phyloP scores from a whole-genome alignment of 1,140 invertebrate species.

The Drosophila punjabiensis region DNA sequence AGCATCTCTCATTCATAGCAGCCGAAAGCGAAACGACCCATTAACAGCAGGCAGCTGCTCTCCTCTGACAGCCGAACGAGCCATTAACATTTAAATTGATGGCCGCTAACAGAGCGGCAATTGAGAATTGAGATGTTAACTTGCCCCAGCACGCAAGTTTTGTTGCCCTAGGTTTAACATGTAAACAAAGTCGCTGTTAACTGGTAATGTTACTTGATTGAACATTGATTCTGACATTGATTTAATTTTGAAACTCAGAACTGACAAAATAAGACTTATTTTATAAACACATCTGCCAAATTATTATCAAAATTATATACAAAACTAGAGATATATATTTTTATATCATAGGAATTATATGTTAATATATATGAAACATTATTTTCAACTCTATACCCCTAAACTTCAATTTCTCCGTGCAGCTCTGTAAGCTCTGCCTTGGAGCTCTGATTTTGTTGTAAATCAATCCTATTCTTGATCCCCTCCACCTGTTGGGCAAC shows the following conservation, averaged over 20 bases:
- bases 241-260: too few species aligned
- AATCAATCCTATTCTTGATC: not conserved
- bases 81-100: conserved; percentile 76
- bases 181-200: conserved; percentile 45
- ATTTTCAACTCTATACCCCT: too few species aligned
- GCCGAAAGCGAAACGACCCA: conserved; percentile 68
- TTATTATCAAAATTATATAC: not conserved
- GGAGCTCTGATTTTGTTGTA: not conserved
- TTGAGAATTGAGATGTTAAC: conserved; percentile 34
- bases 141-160: not conserved
- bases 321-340: not conserved
- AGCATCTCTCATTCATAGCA: conserved; percentile 59
- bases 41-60: conserved; percentile 62
- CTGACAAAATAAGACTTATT: accelerated
- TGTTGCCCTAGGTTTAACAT: conserved; percentile 60
- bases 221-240: not conserved
- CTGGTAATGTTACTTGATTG: conserved; percentile 14
- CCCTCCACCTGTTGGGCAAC: conserved; percentile 8
- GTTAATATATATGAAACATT: too few species aligned
- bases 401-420: not conserved
- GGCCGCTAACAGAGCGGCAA: conserved; percentile 33
- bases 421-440: not conserved
- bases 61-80: conserved; percentile 57
- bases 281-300: not conserved
- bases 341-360: too few species aligned